Conservation (phyloP, 2,888 invertebrate genomes). For the Caenorhabditis sp. region DNA sequence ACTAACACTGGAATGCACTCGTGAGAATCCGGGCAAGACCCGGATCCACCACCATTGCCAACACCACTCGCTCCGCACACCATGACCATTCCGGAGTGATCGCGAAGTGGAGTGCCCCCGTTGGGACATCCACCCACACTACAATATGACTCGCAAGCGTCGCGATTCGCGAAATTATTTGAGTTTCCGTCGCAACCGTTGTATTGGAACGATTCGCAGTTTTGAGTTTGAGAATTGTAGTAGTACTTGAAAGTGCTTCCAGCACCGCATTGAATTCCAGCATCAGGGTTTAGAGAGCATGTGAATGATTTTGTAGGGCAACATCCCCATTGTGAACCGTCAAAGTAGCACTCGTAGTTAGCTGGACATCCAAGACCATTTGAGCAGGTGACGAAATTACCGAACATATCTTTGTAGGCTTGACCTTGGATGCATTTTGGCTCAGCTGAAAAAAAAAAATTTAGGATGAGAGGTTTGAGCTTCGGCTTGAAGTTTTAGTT, state of each 20-base stretch:
- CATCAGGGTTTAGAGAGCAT: conserved; percentile 53
- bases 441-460: conserved; percentile 46
- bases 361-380: conserved; percentile 57
- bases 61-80: conserved; percentile 35
- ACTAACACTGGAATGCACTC: conserved; percentile 56
- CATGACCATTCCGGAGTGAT: conserved; percentile 53
- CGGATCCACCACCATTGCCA: background rate
- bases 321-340: conserved; percentile 58
- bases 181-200: conserved; percentile 57
- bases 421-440: conserved; percentile 61
- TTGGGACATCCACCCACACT: conserved; percentile 62
- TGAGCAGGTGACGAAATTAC: conserved; percentile 55
- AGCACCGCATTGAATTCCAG: conserved; percentile 60
- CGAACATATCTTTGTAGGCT: conserved; percentile 58
- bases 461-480: too few relatives aligned
- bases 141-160: conserved; percentile 60
- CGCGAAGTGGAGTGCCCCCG: conserved; percentile 54
- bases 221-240: conserved; percentile 58
- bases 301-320: conserved; percentile 59
- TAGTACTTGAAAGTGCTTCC: conserved; percentile 58
- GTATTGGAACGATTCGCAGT: conserved; percentile 53
- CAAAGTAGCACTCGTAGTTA: conserved; percentile 66
- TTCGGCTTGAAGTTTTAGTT: too few relatives aligned
- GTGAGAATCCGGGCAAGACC: conserved; percentile 53
- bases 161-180: conserved; percentile 59